phyloP scores from a whole-genome alignment of 1,140 invertebrate genomes.

The Pogonus chalceus region DNA sequence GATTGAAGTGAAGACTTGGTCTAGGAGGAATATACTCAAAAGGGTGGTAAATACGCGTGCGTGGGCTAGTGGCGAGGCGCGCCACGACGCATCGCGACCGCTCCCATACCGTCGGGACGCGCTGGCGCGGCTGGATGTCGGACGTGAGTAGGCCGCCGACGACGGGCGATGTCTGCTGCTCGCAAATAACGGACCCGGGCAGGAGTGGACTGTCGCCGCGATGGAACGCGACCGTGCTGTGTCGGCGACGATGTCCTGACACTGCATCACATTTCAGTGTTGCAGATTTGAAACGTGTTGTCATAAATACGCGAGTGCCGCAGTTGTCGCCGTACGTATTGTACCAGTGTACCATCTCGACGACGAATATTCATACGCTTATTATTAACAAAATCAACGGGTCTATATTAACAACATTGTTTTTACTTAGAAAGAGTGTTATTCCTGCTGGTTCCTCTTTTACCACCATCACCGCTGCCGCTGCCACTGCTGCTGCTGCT shows the following conservation, averaged over 20 bases:
- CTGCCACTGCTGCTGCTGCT: conserved; percentile 18
- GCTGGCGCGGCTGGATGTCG: conserved; percentile 29
- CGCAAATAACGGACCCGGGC: background rate
- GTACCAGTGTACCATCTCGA: background rate
- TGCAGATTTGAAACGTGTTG: no score
- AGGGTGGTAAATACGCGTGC: no score
- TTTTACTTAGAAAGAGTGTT: background rate
- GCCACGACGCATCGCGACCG: conserved; percentile 17
- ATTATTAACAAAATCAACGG: conserved; percentile 20
- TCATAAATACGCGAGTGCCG: no score
- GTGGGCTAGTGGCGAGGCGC: conserved; percentile 19
- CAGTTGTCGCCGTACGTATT: no score
- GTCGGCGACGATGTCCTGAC: no score
- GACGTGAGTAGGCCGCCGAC: conserved; percentile 28
- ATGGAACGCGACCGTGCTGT: background rate
- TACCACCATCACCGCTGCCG: conserved; percentile 16
- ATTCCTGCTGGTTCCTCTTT: background rate
- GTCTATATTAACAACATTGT: background rate
- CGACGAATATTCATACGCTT: conserved; percentile 9
- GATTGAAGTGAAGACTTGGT: conserved; percentile 19
- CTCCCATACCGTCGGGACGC: conserved; percentile 32
- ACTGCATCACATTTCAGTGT: no score
- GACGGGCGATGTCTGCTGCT: conserved; percentile 22
- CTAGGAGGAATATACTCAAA: no score
- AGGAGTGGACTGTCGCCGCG: background rate